Percentiles rank a stretch among this genome's conserved stretches.
These are phyloP conservation scores for Cryptophagus acutangulus DNA, from an alignment of 2,888 invertebrate genomes.

Conservation along the genomic window DNA sequence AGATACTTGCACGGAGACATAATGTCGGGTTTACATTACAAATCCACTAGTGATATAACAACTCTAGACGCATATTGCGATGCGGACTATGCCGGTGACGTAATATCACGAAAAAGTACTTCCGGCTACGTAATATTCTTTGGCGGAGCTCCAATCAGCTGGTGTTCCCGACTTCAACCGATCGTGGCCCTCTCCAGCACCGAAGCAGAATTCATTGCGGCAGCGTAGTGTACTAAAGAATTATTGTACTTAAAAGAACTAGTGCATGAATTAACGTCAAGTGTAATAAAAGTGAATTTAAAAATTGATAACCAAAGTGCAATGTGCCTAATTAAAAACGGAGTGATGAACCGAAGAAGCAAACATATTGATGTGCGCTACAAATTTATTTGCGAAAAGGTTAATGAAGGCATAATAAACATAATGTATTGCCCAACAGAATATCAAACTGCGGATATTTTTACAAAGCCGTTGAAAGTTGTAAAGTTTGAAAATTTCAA, in stretches of 20 bases:
- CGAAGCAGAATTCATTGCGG: constrained; percentile 29
- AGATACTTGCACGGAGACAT: constrained; percentile 1
- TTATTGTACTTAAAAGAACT: constrained; percentile 22
- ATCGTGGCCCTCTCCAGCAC: constrained; percentile 28
- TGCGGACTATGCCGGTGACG: constrained; percentile 23
- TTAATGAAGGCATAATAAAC: no score
- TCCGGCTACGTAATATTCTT: constrained; percentile 20
- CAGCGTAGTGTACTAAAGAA: constrained; percentile 24
- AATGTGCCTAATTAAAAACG: no score
- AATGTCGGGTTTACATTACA: background rate
- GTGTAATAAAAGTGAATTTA: no score
- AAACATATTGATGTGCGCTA: no score
- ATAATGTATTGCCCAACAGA: no score
- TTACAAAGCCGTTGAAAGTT: no score
- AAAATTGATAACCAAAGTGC: no score
- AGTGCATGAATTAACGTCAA: constrained; percentile 19
- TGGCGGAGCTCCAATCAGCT: constrained; percentile 27
- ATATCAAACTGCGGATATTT: no score
- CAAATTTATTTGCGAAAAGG: no score
- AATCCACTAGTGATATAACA: background rate
- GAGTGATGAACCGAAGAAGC: no score
- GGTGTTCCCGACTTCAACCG: constrained; percentile 28
- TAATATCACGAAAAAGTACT: constrained; percentile 23
- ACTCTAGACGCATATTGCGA: constrained; percentile 16
- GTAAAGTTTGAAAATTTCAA: no score